Evolutionary conservation across 2,797 vertebrate species (phyloP).

Genomic region (Ciconia nigra): DNA sequence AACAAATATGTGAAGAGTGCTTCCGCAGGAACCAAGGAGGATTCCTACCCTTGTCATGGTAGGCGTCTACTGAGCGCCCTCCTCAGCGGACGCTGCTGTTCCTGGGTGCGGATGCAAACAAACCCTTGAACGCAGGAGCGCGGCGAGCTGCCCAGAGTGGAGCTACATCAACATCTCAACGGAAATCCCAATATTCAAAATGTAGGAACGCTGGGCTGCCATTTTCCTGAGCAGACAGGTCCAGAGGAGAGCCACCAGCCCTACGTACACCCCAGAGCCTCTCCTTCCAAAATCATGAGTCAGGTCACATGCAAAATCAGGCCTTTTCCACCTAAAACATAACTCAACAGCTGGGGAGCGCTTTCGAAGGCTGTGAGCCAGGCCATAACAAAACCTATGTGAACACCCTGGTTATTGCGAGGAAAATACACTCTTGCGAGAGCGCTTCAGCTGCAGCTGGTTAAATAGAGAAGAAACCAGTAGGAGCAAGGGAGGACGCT

Average conservation of each 20-base stretch:
- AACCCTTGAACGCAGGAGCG: background rate
- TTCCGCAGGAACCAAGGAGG: background rate
- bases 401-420: background rate
- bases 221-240: background rate
- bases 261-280: rapidly evolving
- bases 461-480: background rate
- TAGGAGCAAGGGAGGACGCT: background rate
- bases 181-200: background rate
- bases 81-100: background rate
- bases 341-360: background rate
- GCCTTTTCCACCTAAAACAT: background rate
- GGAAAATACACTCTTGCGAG: background rate
- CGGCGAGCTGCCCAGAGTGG: rapidly evolving
- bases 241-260: background rate
- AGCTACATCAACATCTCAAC: background rate
- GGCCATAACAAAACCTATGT: background rate
- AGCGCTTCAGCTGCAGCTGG: background rate
- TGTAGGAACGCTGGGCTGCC: background rate
- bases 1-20: background rate
- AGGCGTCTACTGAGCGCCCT: rapidly evolving
- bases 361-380: background rate
- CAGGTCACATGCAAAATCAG: background rate
- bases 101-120: background rate
- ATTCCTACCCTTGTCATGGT: rapidly evolving
- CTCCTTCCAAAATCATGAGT: background rate